A percentile compares a stretch with the other conserved stretches of the same genome.
Conservation (phyloP, 1,140 invertebrate genomes). For the Solen grandis region DNA sequence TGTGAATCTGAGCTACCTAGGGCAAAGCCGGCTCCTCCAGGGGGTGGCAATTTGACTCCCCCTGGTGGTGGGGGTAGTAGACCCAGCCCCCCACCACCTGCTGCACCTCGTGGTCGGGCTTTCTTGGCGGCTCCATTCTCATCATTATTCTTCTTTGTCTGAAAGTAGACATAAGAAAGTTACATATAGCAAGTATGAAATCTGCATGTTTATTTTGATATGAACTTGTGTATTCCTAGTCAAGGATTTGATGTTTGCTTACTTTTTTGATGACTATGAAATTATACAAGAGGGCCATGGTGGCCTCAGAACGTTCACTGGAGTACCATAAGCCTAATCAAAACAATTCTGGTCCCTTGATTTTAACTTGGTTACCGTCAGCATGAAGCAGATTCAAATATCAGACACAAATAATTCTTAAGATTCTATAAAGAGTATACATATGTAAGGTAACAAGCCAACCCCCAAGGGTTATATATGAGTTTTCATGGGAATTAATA, state of each 20-base stretch:
- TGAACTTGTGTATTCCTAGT: background rate
- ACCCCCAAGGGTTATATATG: background rate
- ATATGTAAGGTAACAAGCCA: too few relatives aligned
- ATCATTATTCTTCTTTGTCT: conserved; percentile 88
- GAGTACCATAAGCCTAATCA: background rate
- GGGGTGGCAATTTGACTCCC: conserved; percentile 85
- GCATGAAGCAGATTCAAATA: too few relatives aligned
- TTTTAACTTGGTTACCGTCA: too few relatives aligned
- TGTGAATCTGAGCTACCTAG: conserved; percentile 31
- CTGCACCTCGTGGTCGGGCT: conserved; percentile 83
- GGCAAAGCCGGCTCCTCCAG: conserved; percentile 82
- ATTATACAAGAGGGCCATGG: background rate
- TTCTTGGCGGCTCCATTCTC: conserved; percentile 85
- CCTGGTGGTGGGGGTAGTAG: conserved; percentile 91
- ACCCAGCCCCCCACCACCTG: conserved; percentile 81
- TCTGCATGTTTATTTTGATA: background rate
- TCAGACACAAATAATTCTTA: too few relatives aligned
- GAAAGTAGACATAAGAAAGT: conserved; percentile 67
- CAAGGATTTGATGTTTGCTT: background rate
- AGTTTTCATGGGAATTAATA: too few relatives aligned
- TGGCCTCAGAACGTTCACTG: too few relatives aligned
- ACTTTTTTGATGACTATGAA: background rate
- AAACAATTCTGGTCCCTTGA: too few relatives aligned
- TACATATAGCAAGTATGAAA: conserved; percentile 16
- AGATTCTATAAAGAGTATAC: too few relatives aligned